Percentiles rank a stretch among this genome's conserved stretches.
Evolutionary conservation across 1,140 invertebrate species (phyloP).

Genomic region (Eueides isabella): DNA sequence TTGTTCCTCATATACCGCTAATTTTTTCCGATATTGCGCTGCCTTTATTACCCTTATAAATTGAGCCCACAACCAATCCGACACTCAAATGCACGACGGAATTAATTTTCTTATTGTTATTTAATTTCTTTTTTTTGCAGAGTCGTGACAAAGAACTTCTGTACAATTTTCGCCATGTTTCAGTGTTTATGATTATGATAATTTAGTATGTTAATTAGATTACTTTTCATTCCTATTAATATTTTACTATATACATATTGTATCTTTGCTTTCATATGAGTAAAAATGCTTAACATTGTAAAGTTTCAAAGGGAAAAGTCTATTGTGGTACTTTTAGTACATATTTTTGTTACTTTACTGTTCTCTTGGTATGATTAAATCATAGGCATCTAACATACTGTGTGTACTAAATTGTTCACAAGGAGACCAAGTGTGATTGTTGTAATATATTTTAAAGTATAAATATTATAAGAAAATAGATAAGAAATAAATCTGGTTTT

Average conservation of each 20-base stretch:
- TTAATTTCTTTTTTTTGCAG: constrained; percentile 8
- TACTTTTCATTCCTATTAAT: constrained; percentile 27
- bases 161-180: constrained; percentile 23
- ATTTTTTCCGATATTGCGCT: no score
- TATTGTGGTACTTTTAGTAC: constrained; percentile 17
- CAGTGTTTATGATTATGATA: constrained; percentile 17
- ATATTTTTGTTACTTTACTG: constrained; percentile 20
- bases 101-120: no score
- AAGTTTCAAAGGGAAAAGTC: background rate
- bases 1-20: no score
- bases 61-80: no score
- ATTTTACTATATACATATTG: constrained; percentile 21
- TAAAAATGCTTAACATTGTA: background rate
- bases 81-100: no score
- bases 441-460: constrained; percentile 34
- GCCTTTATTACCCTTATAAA: no score
- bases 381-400: constrained; percentile 2
- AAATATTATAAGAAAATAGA: constrained; percentile 18
- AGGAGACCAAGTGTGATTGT: constrained; percentile 25
- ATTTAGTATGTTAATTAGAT: constrained; percentile 7
- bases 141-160: background rate
- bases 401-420: constrained; percentile 12
- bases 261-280: constrained; percentile 5
- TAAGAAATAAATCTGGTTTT: background rate
- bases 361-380: constrained; percentile 19